These are phyloP conservation scores for Pteropus alecto DNA, from an alignment of 2,113 vertebrate species.

Conservation along the genomic window DNA sequence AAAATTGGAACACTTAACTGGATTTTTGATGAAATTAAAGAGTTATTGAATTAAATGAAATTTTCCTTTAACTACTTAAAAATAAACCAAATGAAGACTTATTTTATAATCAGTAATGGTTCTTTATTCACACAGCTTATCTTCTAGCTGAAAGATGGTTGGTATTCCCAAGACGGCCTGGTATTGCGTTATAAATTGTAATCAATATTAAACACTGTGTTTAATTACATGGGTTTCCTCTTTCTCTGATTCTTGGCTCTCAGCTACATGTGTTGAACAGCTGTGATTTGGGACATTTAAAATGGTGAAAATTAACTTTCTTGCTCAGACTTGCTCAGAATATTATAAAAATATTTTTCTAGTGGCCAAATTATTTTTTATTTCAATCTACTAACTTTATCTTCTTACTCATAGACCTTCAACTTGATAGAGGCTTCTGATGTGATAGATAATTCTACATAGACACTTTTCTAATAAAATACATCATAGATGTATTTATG, in stretches of 20 bases:
- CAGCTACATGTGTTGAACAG: neutral
- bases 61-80: neutral
- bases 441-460: neutral
- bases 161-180: neutral
- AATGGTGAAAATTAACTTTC: neutral
- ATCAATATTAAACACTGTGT: neutral
- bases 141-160: neutral
- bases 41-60: neutral
- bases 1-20: neutral
- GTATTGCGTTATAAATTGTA: neutral
- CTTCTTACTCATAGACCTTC: neutral
- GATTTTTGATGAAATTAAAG: neutral
- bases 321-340: neutral
- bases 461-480: conserved; percentile 1
- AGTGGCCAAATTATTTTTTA: neutral
- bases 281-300: conserved; percentile 2
- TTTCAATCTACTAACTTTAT: neutral
- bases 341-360: neutral
- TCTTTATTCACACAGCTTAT: neutral
- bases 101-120: neutral
- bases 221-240: conserved; percentile 44
- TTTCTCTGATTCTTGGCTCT: conserved; percentile 11
- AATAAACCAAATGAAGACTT: neutral
- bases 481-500: neutral
- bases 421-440: neutral